Conservation (phyloP, 2,888 invertebrate species). For the Acholoe squamosa region DNA sequence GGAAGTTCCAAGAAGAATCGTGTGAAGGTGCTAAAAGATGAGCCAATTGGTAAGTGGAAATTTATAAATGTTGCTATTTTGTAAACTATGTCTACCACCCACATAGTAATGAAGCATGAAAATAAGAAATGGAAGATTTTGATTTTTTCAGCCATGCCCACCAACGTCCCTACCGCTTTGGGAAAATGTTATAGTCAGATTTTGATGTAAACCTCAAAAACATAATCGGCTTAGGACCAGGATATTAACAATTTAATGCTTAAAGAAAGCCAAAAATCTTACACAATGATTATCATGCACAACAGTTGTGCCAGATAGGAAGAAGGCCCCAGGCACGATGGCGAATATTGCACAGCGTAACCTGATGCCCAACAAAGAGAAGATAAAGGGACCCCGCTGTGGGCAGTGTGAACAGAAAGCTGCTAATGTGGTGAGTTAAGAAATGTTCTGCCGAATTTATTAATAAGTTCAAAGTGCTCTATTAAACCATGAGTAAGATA, state of each 20-base stretch:
- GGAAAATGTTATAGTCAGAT: no score
- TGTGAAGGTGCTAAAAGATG: conserved; percentile 79
- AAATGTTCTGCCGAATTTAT: no score
- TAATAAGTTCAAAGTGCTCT: no score
- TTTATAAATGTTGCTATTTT: not conserved
- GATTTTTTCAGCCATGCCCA: no score
- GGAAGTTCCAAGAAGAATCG: conserved; percentile 72
- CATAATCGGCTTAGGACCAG: no score
- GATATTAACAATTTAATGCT: no score
- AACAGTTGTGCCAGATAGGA: conserved; percentile 65
- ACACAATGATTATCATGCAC: no score
- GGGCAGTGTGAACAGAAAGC: conserved; percentile 82
- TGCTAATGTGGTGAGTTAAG: conserved; percentile 81
- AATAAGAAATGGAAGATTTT: not conserved
- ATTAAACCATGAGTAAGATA: no score
- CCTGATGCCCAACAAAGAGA: conserved; percentile 33
- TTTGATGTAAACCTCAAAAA: no score
- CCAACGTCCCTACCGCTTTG: no score
- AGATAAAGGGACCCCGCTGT: conserved; percentile 79
- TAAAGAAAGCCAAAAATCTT: no score
- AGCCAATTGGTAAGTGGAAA: conserved; percentile 75
- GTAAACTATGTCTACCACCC: not conserved
- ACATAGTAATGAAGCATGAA: not conserved
- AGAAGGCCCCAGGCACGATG: conserved; percentile 78
- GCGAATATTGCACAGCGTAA: conserved; percentile 77